Conservation (phyloP, 2,888 invertebrate species). For the Gerris lacustris region DNA sequence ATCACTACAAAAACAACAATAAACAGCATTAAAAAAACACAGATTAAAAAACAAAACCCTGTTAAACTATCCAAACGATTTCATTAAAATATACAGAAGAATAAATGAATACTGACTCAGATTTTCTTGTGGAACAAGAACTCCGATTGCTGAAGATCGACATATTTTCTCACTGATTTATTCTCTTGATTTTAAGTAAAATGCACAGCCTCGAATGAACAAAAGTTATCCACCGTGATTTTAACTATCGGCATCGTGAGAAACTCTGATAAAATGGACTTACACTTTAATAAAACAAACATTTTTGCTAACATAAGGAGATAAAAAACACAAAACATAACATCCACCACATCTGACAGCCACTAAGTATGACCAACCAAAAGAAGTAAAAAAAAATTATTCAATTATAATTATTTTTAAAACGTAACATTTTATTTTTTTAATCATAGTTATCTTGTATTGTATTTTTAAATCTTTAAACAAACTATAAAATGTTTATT, state of each 20-base stretch:
- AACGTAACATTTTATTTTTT: conserved; percentile 1
- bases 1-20: conserved; percentile 37
- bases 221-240: background rate
- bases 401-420: background rate
- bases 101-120: conserved; percentile 20
- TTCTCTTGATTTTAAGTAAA: background rate
- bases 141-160: conserved; percentile 11
- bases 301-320: background rate
- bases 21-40: conserved; percentile 26
- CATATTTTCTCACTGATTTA: background rate
- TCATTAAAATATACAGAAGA: conserved; percentile 4
- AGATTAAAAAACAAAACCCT: no score
- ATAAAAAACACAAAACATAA: background rate
- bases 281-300: background rate
- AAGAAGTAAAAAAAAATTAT: background rate
- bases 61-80: background rate
- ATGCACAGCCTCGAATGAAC: background rate
- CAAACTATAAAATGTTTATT: no score
- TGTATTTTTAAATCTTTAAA: no score
- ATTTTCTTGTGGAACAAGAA: conserved; percentile 21
- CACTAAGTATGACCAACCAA: background rate
- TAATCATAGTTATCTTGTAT: background rate
- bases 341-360: background rate
- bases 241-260: background rate
- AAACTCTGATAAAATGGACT: background rate